Base-by-base conservation (phyloP, 1,140 invertebrate species). In the Drosophila miranda region DNA sequence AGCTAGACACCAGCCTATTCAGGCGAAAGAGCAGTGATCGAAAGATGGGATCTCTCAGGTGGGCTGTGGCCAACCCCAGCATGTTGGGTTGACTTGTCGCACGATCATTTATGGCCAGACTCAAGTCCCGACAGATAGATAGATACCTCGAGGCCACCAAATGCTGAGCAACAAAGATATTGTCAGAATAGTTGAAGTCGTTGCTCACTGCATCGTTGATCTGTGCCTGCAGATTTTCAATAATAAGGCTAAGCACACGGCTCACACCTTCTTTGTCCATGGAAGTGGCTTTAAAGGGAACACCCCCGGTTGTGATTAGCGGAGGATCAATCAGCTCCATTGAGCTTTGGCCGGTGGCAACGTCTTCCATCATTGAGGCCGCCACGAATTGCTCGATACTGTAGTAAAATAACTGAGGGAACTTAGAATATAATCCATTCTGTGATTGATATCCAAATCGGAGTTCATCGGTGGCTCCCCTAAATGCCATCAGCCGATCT, bases 11-110 rank as follows among this genome's bases (percentile, higher is more conserved):
- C 3, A 81, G 21, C 8, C 64, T 8, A 11, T 44, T n/a, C 6
- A 86, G 19, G 1, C 72, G 53, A 3, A 46, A 9, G 0, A 87
- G 44, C n/a, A 86, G 30, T 6, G 41, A 21, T 5, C 77, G 63
- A 14, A 86, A 86, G 34, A 86, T 78, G 38, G 77, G 81, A 78
- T 86, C 81, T 7, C 82, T 62, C 0, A 87, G 55, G 14, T 87
- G 81, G 16, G 73, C 48, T 0, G 82, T 71, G 21, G 73, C 43
- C 61, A 75, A 42, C 8, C 68, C 64, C 23, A 86, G 16, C 43
- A 86, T 45, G 56, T 41, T 77, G 2, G 82, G 63, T 11, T 60
- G 19, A 44, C 67, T 38, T 7, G 30, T 4, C 0, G 19, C 43
- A 23, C 67, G 14, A 0, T 62, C 74, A 28, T 86, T 86, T 6